These are phyloP conservation scores for Brachionus rotundiformis DNA, from an alignment of 1,140 invertebrate species.

Conservation along the genomic window DNA sequence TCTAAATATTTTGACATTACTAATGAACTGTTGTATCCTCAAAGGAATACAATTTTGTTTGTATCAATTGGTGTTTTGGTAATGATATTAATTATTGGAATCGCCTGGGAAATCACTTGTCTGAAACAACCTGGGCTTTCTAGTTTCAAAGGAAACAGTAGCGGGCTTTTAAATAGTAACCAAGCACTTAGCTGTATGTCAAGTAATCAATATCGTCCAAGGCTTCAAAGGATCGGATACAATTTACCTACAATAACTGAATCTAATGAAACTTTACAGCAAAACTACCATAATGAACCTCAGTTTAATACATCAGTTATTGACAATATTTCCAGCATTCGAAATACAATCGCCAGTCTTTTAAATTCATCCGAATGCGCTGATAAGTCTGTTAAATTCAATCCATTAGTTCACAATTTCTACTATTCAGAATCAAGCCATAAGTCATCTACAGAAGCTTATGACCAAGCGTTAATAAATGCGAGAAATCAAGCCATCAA, in stretches of 20 bases:
- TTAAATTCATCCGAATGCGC: background rate
- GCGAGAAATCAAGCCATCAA: conserved; percentile 33
- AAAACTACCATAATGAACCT: background rate
- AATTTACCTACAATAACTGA: conserved; percentile 11
- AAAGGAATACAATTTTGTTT: conserved; percentile 13
- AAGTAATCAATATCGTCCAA: conserved; percentile 12
- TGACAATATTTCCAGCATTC: conserved; percentile 36
- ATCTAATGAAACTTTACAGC: background rate
- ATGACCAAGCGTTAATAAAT: conserved; percentile 41
- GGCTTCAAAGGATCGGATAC: background rate
- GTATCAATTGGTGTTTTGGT: background rate
- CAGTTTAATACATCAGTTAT: background rate
- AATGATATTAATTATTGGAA: conserved; percentile 11
- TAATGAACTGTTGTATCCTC: conserved; percentile 39
- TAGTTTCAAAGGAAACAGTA: background rate
- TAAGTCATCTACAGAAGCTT: conserved; percentile 20
- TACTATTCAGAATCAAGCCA: conserved; percentile 43
- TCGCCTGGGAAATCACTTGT: conserved; percentile 45
- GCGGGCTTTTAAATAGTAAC: background rate
- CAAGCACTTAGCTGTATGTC: conserved; percentile 10
- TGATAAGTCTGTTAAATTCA: conserved; percentile 41
- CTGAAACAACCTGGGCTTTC: conserved; percentile 10
- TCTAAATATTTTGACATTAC: conserved; percentile 46
- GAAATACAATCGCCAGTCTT: conserved; percentile 1
- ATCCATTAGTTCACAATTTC: conserved; percentile 45